Conservation (phyloP, 2,888 invertebrate species). For the Drosophila pseudotakahashii region DNA sequence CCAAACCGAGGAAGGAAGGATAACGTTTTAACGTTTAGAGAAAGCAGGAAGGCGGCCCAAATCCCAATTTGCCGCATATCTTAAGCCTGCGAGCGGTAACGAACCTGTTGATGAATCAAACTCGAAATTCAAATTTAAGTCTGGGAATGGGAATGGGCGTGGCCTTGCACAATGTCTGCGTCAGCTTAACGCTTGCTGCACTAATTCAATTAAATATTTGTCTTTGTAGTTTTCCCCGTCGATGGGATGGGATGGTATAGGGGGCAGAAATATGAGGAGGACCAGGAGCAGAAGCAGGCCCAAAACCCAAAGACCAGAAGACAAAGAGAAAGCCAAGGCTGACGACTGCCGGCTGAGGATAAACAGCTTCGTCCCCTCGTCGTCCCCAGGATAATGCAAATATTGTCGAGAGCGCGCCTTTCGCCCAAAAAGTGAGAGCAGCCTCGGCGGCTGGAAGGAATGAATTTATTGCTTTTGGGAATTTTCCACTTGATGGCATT, state of each 20-base stretch:
- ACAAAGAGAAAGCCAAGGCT: constrained; percentile 42
- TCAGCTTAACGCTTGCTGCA: constrained; percentile 75
- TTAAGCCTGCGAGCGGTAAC: constrained; percentile 51
- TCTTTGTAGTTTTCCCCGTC: constrained; percentile 70
- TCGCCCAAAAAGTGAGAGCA: constrained; percentile 59
- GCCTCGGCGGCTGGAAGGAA: constrained; percentile 36
- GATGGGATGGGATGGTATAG: neutral
- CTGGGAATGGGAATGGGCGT: constrained; percentile 29
- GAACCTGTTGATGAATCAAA: constrained; percentile 76
- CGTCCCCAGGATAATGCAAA: constrained; percentile 61
- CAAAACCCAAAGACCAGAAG: constrained; percentile 7
- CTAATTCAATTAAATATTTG: constrained; percentile 80
- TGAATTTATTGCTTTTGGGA: constrained; percentile 79
- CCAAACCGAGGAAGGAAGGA: constrained; percentile 5
- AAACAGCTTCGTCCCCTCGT: constrained; percentile 29
- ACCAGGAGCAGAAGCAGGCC: constrained; percentile 4
- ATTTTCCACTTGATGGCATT: constrained; percentile 80
- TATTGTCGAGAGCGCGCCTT: constrained; percentile 62
- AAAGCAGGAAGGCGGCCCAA: too few species aligned
- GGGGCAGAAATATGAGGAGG: constrained; percentile 45
- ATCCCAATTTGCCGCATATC: constrained; percentile 6
- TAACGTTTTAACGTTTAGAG: constrained; percentile 9
- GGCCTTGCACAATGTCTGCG: constrained; percentile 58
- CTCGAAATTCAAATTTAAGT: constrained; percentile 66
- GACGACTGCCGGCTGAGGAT: constrained; percentile 35